Base-by-base conservation (phyloP, 2,888 invertebrate species). In the Lasioglossum calceatum region DNA sequence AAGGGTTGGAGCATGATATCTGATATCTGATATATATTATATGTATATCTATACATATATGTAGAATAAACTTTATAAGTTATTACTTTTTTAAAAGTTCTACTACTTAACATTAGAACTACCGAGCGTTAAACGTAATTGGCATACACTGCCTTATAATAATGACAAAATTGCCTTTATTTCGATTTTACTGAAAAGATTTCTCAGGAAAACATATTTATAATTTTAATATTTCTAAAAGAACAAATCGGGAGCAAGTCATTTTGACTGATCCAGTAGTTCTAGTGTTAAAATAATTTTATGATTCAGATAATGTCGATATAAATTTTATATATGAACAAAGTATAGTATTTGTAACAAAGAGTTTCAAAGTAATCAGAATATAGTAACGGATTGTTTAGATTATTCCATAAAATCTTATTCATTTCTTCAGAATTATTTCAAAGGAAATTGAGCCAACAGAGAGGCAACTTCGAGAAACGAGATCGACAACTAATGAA, bases 31-130 rank as follows among this genome's bases (percentile, higher is more conserved):
- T 36, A 2, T 36, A n/a, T 58, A 10, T 58, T n/a, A 58, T 58
- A 79, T 47, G 54, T 77, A 82, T 47, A 61, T 82, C 7, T 78
- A 23, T 61, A 54, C 14, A 64, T 79, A 61, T 16, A 64, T 79
- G 78, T 64, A 84, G 16, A 81, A 81, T 81, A 64, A 82, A 36
- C 19, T 71, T 85, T 32, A 83, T 54, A 83, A 64, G 47, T 67
- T 71, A 71, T 75, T 79, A 67, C 12, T 76, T 44, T 58, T n/a
- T 36, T 54, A n/a, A n/a, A 14, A 74, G 14, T 44, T 58, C 64
- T 82, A 8, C 50, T 72, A 58, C 36, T 83, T 73, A 47, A 47
- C 47, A 47, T 16, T 47, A 47, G 47, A 47, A 47, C 47, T 47
- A 47, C 47, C 16, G 0, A 16, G 16, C 16, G 0, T 4, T 16